Evolutionary conservation across 1,140 invertebrate species (phyloP).

Genomic region (Pristionchus pacificus): DNA sequence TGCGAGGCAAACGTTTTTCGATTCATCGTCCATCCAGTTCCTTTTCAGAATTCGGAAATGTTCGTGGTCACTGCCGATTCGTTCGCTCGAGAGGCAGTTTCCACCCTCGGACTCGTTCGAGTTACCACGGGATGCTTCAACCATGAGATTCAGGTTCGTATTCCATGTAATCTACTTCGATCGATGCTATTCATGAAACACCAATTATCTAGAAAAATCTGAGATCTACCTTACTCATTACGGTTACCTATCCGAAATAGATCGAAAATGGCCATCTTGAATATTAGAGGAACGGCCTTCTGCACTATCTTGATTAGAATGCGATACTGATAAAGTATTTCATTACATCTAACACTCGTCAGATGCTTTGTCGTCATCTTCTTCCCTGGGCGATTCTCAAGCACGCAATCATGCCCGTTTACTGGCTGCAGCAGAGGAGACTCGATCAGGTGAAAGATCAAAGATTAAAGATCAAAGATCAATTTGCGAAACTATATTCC

Average conservation of each 20-base stretch:
- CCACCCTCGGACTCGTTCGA: conserved; percentile 39
- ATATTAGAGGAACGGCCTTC: no score
- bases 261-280: no score
- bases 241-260: neutral
- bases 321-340: no score
- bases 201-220: neutral
- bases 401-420: conserved; percentile 31
- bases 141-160: conserved; percentile 48
- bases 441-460: neutral
- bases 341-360: no score
- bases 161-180: no score
- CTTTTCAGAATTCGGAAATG: conserved; percentile 41
- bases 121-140: conserved; percentile 52
- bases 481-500: no score
- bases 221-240: neutral
- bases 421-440: conserved; percentile 20
- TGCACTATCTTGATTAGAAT: no score
- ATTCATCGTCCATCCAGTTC: no score
- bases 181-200: neutral
- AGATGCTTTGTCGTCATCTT: conserved; percentile 24
- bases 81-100: conserved; percentile 45
- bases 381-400: conserved; percentile 33
- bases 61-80: conserved; percentile 51
- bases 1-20: no score
- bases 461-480: no score